phyloP scores from a whole-genome alignment of 1,140 invertebrate species.

The Drosophila mojavensis region DNA sequence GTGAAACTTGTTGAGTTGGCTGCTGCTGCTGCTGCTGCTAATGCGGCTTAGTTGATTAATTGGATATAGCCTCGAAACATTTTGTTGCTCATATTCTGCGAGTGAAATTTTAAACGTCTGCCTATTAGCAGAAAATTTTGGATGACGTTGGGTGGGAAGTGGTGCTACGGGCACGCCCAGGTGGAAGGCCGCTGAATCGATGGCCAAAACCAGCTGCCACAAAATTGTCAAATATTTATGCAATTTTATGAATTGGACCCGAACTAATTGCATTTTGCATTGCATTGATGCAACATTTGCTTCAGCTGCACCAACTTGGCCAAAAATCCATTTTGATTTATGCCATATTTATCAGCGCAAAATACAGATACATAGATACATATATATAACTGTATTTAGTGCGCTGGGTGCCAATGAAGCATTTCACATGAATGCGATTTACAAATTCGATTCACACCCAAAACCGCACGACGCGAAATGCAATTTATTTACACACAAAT shows the following conservation, averaged over 20 bases:
- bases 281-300: slow-evolving; percentile 57
- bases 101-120: slow-evolving; percentile 43
- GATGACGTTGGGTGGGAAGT: not conserved
- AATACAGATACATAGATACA: slow-evolving; percentile 2
- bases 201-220: slow-evolving; percentile 54
- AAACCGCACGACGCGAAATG: not conserved
- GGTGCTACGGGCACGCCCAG: not conserved
- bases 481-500: slow-evolving; percentile 2
- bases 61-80: slow-evolving; percentile 21
- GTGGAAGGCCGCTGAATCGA: not conserved
- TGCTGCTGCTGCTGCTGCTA: slow-evolving; percentile 7
- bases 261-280: slow-evolving; percentile 75
- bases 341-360: slow-evolving; percentile 60
- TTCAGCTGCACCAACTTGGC: slow-evolving; percentile 28
- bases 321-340: slow-evolving; percentile 62
- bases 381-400: slow-evolving; percentile 7
- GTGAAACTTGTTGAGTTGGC: slow-evolving; percentile 56
- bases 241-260: slow-evolving; percentile 70
- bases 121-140: slow-evolving; percentile 24
- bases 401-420: slow-evolving; percentile 34
- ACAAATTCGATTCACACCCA: slow-evolving; percentile 40
- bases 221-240: slow-evolving; percentile 50
- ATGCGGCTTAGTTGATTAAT: slow-evolving; percentile 24
- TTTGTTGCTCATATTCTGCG: slow-evolving; percentile 19
- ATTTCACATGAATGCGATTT: slow-evolving; percentile 37